Conservation (phyloP, 2,797 vertebrate species). For the Cyprinella venusta region DNA sequence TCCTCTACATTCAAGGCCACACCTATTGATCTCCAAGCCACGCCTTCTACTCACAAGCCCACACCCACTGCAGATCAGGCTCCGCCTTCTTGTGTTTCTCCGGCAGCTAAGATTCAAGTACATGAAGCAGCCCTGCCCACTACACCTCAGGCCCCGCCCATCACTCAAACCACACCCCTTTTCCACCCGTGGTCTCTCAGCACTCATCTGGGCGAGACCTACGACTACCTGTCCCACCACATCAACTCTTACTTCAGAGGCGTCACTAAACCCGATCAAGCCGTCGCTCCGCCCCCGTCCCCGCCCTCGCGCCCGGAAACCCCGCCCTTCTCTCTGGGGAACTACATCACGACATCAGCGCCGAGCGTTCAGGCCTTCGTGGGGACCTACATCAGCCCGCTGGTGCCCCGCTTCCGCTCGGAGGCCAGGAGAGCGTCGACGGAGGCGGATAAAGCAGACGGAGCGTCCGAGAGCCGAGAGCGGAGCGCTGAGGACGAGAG, state of each 20-base stretch:
- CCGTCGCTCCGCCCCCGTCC: conserved; percentile 60
- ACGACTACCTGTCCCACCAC: conserved; percentile 84
- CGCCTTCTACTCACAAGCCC: too few species aligned
- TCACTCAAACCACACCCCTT: conserved; percentile 75
- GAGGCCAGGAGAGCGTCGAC: conserved; percentile 69
- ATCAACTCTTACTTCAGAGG: conserved; percentile 88
- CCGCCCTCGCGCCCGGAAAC: conserved; percentile 11
- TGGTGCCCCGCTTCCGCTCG: conserved; percentile 86
- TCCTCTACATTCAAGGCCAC: not conserved
- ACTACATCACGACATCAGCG: conserved; percentile 85
- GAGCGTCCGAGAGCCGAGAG: conserved; percentile 78
- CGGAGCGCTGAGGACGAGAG: conserved; percentile 75
- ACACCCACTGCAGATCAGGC: conserved; percentile 42
- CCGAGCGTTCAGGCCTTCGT: conserved; percentile 92
- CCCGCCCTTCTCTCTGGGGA: conserved; percentile 12
- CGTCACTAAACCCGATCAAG: conserved; percentile 61
- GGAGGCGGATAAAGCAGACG: conserved; percentile 10
- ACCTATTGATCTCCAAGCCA: not conserved
- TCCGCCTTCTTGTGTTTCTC: not conserved
- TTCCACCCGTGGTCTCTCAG: conserved; percentile 85
- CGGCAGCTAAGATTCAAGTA: not conserved
- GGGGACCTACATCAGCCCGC: conserved; percentile 88
- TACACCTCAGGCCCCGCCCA: conserved; percentile 39
- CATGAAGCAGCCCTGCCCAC: conserved; percentile 48
- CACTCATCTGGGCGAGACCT: conserved; percentile 89